Evolutionary conservation across 2,888 invertebrate genomes (phyloP).

Genomic region (Magallana nippona): DNA sequence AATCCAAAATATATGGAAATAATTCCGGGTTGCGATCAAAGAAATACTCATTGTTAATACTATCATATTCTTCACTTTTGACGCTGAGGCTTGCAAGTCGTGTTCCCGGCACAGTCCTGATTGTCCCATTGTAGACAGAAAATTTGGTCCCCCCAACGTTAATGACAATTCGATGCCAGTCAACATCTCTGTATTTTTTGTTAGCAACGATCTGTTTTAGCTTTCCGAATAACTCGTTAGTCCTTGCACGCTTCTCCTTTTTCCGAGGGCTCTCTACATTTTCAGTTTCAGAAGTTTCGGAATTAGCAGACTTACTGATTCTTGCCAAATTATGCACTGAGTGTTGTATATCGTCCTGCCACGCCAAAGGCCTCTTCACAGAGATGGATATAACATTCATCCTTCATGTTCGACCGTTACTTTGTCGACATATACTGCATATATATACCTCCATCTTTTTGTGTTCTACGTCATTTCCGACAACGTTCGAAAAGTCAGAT

Average conservation of each 20-base stretch:
- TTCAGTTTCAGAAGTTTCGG: neutral
- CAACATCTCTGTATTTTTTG: slow-evolving; percentile 38
- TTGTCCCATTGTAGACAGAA: slow-evolving; percentile 54
- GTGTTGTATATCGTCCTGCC: slow-evolving; percentile 27
- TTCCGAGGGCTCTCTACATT: neutral
- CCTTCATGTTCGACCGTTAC: neutral
- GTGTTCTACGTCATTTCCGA: neutral
- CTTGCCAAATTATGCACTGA: slow-evolving; percentile 9
- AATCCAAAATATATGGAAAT: slow-evolving; percentile 64
- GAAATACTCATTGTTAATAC: slow-evolving; percentile 57
- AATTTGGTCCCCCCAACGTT: slow-evolving; percentile 60
- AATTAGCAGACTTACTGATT: neutral
- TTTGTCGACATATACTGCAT: neutral
- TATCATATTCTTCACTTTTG: slow-evolving; percentile 49
- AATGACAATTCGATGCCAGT: slow-evolving; percentile 48
- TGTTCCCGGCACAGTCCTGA: slow-evolving; percentile 57
- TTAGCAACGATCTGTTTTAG: neutral
- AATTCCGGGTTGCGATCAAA: slow-evolving; percentile 68
- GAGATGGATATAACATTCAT: slow-evolving; percentile 25
- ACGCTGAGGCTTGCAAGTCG: slow-evolving; percentile 51
- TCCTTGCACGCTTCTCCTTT: neutral
- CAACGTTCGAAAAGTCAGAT: neutral
- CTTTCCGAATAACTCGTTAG: neutral
- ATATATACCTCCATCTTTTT: neutral
- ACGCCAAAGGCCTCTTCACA: neutral